Percentiles rank a stretch among this genome's conserved stretches.
These are phyloP conservation scores for Rutpela maculata DNA, from an alignment of 2,888 invertebrate genomes.

Conservation along the genomic window DNA sequence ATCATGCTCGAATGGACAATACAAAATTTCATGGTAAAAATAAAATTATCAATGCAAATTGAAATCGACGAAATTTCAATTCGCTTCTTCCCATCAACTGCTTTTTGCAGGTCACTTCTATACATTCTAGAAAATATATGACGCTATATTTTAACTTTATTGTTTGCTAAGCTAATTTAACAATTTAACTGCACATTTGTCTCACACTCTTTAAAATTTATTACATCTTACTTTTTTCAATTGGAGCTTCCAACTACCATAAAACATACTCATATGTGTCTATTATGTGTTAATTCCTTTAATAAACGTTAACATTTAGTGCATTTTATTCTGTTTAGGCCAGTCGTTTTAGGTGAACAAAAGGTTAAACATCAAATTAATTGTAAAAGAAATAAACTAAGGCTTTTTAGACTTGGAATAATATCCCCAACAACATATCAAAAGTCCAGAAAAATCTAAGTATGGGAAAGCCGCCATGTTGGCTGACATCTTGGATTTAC, in stretches of 20 bases:
- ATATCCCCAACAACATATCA: too few relatives aligned
- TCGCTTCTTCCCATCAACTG: neutral
- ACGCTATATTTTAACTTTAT: neutral
- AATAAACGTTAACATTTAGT: neutral
- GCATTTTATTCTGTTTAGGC: neutral
- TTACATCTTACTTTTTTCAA: neutral
- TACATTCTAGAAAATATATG: neutral
- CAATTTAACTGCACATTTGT: neutral
- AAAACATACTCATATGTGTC: neutral
- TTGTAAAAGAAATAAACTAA: too few relatives aligned
- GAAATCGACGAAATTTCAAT: slow-evolving; percentile 13
- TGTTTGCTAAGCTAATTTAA: slow-evolving; percentile 5
- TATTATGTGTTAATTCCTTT: neutral
- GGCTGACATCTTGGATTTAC: too few relatives aligned
- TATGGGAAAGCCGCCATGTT: too few relatives aligned
- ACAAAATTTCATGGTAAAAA: neutral
- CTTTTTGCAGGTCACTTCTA: neutral
- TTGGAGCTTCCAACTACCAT: neutral
- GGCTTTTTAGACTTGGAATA: too few relatives aligned
- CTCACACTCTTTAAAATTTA: neutral
- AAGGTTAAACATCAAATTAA: too few relatives aligned
- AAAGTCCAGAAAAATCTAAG: too few relatives aligned
- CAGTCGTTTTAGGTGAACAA: too few relatives aligned
- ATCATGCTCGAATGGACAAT: neutral
- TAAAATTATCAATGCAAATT: slow-evolving; percentile 10